Evolutionary conservation across 2,113 vertebrate genomes (phyloP), one percentile per base, ranked within the genome.

Genomic region (Jaculus jaculus): DNA sequence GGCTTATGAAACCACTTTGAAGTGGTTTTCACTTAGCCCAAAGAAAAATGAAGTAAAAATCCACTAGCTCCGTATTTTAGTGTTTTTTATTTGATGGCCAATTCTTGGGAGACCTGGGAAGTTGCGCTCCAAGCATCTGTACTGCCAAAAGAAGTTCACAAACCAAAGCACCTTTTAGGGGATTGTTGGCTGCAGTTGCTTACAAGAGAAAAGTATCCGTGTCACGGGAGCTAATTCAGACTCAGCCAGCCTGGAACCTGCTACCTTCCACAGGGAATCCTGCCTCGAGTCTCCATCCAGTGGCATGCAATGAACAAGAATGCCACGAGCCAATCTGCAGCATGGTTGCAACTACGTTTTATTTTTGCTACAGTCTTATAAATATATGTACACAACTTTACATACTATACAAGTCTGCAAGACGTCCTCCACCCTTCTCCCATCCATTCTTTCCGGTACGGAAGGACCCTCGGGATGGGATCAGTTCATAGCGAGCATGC

Each of bases 311-410:
- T 2, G n/a, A 1, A 28, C 11, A 34, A 30, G 54, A 30, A 66
- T 68, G 32, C n/a, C 30, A 71, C n/a, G 15, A 77, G 47, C 32
- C 30, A 68, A 37, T 37, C 73, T 51, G 26, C 34, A 61, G 58
- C 34, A n/a, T 20, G 9, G 3, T 87, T 83, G 39, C 7, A 90
- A 73, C 47, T 60, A 89, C 92, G 87, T 5, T 84, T 94, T 90
- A 96, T 88, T 93, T 90, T 54, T 89, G 15, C 47, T 37, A 30
- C 32, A 84, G 15, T 26, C 42, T 37, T 82, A 73, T 77, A 95
- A 86, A 93, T 84, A 84, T 74, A 90, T 23, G 37, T 66, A 91
- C 15, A 91, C 17, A 87, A 39, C 15, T 37, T 81, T n/a, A 87
- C 16, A 51, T 17, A 47, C 24, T 84, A 17, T 58, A 86, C 39